Evolutionary conservation across 2,113 vertebrate species (phyloP), one percentile per base, ranked within the genome.

Genomic region (Tachysurus fulvidraco): DNA sequence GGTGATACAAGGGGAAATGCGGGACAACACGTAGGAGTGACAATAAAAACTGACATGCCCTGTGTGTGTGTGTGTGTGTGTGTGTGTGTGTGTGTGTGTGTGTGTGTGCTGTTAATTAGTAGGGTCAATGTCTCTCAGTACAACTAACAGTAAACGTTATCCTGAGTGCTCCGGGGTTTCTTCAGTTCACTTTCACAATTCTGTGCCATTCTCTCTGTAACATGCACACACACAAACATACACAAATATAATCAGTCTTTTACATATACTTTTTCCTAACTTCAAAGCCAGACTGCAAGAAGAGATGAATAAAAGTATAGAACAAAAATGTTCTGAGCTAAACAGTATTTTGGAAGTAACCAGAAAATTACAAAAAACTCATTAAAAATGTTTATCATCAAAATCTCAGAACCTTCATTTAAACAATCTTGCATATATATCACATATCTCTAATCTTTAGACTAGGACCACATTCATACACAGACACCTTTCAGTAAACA

Each of bases 121-220:
- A 86, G 79, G 81, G 76, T 86, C 89, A 86, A 64, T 54, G 84
- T 74, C 86, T 83, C 54, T 71, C 28, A 60, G 76, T 65, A 67
- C 69, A 88, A 36, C 69, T 83, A 30, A 21, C 44, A 13, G 41
- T 9, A 79, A 88, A 59, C n/a, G 64, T 17, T 52, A 64, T 52
- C 57, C 30, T 62, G 78, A 36, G 62, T 64, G 28, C 57, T 85
- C 78, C 74, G 67, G 54, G 83, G 55, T 83, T 79, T 86, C 76
- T 79, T 30, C 28, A 80, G 73, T 78, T 78, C 71, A 83, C n/a
- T 36, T 28, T 44, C 14, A 46, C 71, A 60, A 11, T 17, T 25
- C 65, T 77, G n/a, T 23, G 52, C 46, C 36, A 7, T 36, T 62
- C 55, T 17, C 25, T 28, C 12, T n/a, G 44, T 11, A 46, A 8